Base-by-base conservation (phyloP, 2,888 invertebrate species). In the Tetanocera ferruginea region DNA sequence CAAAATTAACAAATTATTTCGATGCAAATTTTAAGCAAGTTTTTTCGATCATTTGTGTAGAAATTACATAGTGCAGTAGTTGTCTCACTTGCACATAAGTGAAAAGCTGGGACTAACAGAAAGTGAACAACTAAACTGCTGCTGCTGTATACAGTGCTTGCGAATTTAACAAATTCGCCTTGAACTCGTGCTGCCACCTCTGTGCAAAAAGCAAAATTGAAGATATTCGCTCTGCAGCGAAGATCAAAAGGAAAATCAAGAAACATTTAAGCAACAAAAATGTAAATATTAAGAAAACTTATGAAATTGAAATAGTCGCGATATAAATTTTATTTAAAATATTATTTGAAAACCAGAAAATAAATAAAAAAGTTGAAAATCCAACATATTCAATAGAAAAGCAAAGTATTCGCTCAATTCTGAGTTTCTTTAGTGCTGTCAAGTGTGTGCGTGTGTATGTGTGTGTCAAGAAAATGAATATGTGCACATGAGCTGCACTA, bases 11-110 rank as follows among this genome's bases (percentile, higher is more conserved):
- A 55, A 72, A 49, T 60, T 34, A 23, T 72, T 72, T 60, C 14
- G 17, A 66, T 74, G 73, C 73, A 74, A 74, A 72, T 66, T 66
- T 51, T 64, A 49, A 25, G 51, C 14, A 19, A 62, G 62, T 34
- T 67, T 67, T 73, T 75, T 75, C 31, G 31, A 67, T 75, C 51
- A 75, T 75, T 75, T 75, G 67, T 75, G 75, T 75, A 75, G 67
- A 75, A 75, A 75, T 75, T 67, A 55, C 55, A 43, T 25, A 37
- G 34, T 62, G 64, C 34, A 75, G 31, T 76, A 64, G 69, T 73
- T 76, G 66, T 79, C 77, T 60, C 67, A 11, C 60, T 81, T 70
- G 19, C 37, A 66, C 52, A 34, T 34, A 28, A 67, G 43, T 51
- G 49, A 9, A 1, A n/a, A 23, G 37, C 43, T 25, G 23, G 19